These are phyloP conservation scores for Sesia bembeciformis DNA, from an alignment of 2,888 invertebrate genomes.

Conservation along the genomic window DNA sequence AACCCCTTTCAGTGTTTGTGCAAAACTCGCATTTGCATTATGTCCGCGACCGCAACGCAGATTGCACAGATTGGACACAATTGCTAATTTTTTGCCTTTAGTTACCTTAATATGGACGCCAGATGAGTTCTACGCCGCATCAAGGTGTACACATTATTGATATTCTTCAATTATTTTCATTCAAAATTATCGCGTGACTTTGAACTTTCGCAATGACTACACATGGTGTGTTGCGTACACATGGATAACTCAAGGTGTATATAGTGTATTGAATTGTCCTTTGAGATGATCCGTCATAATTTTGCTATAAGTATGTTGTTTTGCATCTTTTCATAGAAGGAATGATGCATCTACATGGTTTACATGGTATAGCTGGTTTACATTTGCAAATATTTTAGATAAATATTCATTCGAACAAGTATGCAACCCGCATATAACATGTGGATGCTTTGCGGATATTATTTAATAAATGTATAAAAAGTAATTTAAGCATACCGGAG, in stretches of 20 bases:
- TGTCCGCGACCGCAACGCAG: constrained; percentile 45
- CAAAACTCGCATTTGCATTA: constrained; percentile 43
- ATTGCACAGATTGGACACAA: constrained; percentile 45
- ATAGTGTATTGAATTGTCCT: too few species aligned
- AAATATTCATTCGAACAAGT: background rate
- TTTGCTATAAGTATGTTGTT: too few species aligned
- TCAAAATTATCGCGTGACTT: background rate
- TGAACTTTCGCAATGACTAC: background rate
- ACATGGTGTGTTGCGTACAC: background rate
- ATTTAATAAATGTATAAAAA: too few species aligned
- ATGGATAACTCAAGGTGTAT: background rate
- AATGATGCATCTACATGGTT: too few species aligned
- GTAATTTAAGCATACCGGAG: too few species aligned
- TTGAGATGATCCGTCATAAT: too few species aligned
- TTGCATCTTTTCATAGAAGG: too few species aligned
- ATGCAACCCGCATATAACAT: background rate
- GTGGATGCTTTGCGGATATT: background rate
- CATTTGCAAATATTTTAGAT: background rate
- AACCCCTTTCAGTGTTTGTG: constrained; percentile 42
- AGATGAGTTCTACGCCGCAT: constrained; percentile 25
- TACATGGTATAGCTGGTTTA: too few species aligned
- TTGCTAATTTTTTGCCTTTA: constrained; percentile 17
- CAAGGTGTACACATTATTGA: constrained; percentile 10
- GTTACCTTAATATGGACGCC: constrained; percentile 18
- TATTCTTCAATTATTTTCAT: background rate